A percentile compares a stretch with the other conserved stretches of the same genome.
These are phyloP conservation scores for Chloroceryle aenea DNA, from an alignment of 2,113 vertebrate species.

Conservation along the genomic window DNA sequence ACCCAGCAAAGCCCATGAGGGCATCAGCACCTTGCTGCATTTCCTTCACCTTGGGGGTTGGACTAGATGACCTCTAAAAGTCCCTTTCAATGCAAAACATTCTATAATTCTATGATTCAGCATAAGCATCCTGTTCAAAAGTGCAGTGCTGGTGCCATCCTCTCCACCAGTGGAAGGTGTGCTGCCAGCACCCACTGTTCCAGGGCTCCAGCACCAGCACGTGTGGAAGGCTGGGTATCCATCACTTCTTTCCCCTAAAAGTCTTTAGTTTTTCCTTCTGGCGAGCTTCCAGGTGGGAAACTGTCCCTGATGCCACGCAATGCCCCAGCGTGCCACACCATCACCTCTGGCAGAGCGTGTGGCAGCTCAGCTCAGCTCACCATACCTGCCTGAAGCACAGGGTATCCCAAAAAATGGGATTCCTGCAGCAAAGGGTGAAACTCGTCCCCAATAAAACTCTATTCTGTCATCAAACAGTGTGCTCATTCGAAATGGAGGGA, in stretches of 20 bases:
- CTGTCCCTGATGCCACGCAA: fast-evolving
- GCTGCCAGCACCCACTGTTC: not conserved
- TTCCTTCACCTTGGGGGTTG: not conserved
- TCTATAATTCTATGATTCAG: not conserved
- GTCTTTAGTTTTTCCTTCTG: not conserved
- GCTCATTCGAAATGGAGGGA: not conserved
- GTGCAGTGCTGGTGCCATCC: fast-evolving
- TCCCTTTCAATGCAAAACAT: not conserved
- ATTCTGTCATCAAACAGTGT: not conserved
- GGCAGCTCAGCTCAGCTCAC: not conserved
- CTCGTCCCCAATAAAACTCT: not conserved
- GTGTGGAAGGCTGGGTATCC: not conserved
- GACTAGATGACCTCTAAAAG: not conserved
- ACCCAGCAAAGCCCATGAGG: fast-evolving
- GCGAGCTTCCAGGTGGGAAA: not conserved
- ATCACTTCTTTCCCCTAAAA: not conserved
- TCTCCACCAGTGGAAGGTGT: not conserved
- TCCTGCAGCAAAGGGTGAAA: not conserved
- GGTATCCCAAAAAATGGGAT: fast-evolving
- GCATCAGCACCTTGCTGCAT: not conserved
- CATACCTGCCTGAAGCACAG: fast-evolving
- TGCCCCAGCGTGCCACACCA: fast-evolving
- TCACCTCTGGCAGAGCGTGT: not conserved
- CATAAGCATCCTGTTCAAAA: not conserved
- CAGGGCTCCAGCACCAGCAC: not conserved